These are phyloP conservation scores for Fragum fragum DNA, from an alignment of 2,888 invertebrate species.

Conservation along the genomic window DNA sequence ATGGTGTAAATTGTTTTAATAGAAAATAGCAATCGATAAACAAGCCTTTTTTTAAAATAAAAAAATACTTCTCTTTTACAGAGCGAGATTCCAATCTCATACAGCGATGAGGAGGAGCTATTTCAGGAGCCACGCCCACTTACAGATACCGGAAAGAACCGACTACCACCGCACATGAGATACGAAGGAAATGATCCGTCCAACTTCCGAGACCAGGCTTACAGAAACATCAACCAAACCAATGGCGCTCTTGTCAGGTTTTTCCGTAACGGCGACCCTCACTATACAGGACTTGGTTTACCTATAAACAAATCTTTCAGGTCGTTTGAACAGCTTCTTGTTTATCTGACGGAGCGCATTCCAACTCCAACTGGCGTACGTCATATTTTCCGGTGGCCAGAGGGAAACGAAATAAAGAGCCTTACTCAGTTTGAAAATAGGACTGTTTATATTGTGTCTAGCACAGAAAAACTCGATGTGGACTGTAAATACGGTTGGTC, in stretches of 20 bases:
- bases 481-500: constrained; percentile 78
- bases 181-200: constrained; percentile 56
- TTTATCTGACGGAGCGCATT: constrained; percentile 95
- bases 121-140: constrained; percentile 64
- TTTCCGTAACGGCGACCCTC: constrained; percentile 97
- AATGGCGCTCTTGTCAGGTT: constrained; percentile 90
- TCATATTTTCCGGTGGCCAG: constrained; percentile 95
- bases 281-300: constrained; percentile 95
- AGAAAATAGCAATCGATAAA: no score
- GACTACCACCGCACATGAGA: constrained; percentile 48
- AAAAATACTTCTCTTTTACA: no score
- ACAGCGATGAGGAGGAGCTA: constrained; percentile 65
- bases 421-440: constrained; percentile 89
- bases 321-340: constrained; percentile 94
- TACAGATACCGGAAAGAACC: constrained; percentile 61
- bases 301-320: constrained; percentile 95
- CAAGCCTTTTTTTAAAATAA: no score
- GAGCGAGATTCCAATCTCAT: constrained; percentile 72
- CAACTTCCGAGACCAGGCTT: constrained; percentile 52
- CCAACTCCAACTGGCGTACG: constrained; percentile 95
- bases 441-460: constrained; percentile 96
- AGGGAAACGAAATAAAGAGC: constrained; percentile 93
- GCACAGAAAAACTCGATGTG: constrained; percentile 89
- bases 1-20: no score
- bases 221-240: constrained; percentile 42